Percentiles rank a stretch among this genome's conserved stretches.
Conservation (phyloP, 2,888 invertebrate species). For the Ceratothoa steindachneri region DNA sequence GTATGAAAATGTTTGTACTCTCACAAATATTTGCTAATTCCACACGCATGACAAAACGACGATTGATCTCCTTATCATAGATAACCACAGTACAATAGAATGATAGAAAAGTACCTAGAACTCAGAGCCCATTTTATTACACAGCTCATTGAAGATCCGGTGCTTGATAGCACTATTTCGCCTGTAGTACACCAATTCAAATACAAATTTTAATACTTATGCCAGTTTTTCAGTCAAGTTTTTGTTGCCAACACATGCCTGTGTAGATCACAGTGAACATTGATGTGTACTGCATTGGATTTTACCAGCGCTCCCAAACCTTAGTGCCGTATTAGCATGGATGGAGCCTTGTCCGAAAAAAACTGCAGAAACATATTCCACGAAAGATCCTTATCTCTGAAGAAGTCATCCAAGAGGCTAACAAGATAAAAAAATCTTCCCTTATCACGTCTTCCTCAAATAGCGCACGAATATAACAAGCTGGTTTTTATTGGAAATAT, state of each 20-base stretch:
- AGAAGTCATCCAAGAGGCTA: slow-evolving; percentile 10
- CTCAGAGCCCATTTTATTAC: too few species aligned
- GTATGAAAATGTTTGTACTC: slow-evolving; percentile 23
- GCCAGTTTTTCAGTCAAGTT: slow-evolving; percentile 27
- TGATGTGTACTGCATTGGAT: slow-evolving; percentile 15
- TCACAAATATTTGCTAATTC: slow-evolving; percentile 30
- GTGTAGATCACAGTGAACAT: slow-evolving; percentile 16
- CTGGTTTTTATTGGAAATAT: background rate
- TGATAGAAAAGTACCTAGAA: too few species aligned
- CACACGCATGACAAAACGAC: slow-evolving; percentile 27
- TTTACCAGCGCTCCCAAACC: slow-evolving; percentile 23
- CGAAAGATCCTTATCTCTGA: background rate
- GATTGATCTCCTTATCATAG: slow-evolving; percentile 26
- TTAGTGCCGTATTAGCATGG: slow-evolving; percentile 19
- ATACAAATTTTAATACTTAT: slow-evolving; percentile 28
- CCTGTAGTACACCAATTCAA: slow-evolving; percentile 19
- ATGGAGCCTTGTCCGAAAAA: slow-evolving; percentile 18
- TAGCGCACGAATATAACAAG: slow-evolving; percentile 6
- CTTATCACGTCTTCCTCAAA: slow-evolving; percentile 4
- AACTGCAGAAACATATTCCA: background rate
- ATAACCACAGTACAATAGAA: too few species aligned
- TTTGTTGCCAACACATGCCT: slow-evolving; percentile 23
- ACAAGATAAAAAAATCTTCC: background rate
- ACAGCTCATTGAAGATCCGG: too few species aligned
- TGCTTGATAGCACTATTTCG: too few species aligned